Conservation (phyloP, 2,113 vertebrate species). For the Phasianus colchicus region DNA sequence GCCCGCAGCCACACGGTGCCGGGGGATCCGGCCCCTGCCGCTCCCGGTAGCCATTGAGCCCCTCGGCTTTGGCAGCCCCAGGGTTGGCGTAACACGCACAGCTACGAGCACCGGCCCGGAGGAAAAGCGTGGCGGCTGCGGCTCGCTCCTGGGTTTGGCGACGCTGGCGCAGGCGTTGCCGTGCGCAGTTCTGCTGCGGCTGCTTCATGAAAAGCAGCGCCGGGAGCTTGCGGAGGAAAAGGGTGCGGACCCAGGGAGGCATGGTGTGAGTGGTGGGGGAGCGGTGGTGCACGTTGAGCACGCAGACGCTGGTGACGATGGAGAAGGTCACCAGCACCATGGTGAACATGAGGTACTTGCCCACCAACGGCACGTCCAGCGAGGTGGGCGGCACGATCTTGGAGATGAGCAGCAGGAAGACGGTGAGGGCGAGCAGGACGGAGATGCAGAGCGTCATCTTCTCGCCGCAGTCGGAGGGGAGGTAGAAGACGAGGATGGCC, state of each 20-base stretch:
- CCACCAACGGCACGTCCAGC: conserved; percentile 92
- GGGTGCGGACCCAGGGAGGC: conserved; percentile 92
- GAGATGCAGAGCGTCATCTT: conserved; percentile 98
- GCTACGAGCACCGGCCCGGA: conserved; percentile 70
- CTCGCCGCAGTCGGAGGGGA: conserved; percentile 94
- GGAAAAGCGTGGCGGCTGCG: not conserved
- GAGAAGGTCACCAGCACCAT: conserved; percentile 98
- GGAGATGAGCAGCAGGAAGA: conserved; percentile 96
- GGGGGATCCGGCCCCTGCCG: not conserved
- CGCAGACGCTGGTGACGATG: conserved; percentile 95
- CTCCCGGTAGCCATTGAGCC: conserved; percentile 82
- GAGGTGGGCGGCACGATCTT: conserved; percentile 96
- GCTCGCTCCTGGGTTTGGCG: conserved; percentile 77
- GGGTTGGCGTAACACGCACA: conserved; percentile 91
- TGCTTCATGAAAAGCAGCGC: conserved; percentile 94
- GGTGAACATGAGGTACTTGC: conserved; percentile 98
- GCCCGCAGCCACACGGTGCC: conserved; percentile 78
- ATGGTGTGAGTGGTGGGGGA: conserved; percentile 97
- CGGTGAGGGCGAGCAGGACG: conserved; percentile 92
- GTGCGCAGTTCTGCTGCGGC: conserved; percentile 89
- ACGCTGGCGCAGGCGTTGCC: conserved; percentile 87
- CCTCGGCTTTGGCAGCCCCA: conserved; percentile 79
- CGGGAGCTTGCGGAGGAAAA: conserved; percentile 93
- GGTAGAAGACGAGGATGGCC: conserved; percentile 95
- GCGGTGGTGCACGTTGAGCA: conserved; percentile 95